Conservation (phyloP, 2,113 vertebrate species). For the Plotosus lineatus region DNA sequence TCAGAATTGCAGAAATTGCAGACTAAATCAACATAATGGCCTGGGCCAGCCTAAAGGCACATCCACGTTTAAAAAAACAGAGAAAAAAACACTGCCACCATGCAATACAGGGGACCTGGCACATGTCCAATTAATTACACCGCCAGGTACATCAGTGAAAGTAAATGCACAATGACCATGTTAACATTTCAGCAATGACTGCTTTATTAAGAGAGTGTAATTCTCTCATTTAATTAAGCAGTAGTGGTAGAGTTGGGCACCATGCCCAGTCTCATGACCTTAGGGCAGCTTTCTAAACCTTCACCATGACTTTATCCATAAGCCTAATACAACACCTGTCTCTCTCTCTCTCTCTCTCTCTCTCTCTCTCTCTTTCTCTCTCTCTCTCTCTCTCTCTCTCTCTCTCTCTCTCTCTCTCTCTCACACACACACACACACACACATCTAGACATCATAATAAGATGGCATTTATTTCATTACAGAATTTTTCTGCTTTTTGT, state of each 20-base stretch:
- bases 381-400: not conserved
- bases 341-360: not conserved
- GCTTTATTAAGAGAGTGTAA: slow-evolving; percentile 42
- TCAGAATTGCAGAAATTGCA: not conserved
- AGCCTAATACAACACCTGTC: not conserved
- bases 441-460: not conserved
- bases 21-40: not conserved
- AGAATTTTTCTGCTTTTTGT: not conserved
- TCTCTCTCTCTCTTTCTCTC: not conserved
- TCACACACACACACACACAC: too few relatives aligned
- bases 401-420: not conserved
- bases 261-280: slow-evolving; percentile 43
- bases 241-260: slow-evolving; percentile 25
- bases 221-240: slow-evolving; percentile 59
- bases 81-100: not conserved
- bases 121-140: not conserved
- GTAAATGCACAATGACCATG: not conserved
- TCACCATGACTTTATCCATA: slow-evolving; percentile 52
- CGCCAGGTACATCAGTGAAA: not conserved
- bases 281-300: slow-evolving; percentile 66
- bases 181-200: slow-evolving; percentile 7
- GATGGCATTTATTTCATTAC: not conserved
- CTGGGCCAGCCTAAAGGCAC: not conserved
- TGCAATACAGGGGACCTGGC: not conserved
- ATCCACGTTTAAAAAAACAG: not conserved